Base-by-base conservation (phyloP, 2,797 vertebrate species). In the Pogoniulus pusillus region DNA sequence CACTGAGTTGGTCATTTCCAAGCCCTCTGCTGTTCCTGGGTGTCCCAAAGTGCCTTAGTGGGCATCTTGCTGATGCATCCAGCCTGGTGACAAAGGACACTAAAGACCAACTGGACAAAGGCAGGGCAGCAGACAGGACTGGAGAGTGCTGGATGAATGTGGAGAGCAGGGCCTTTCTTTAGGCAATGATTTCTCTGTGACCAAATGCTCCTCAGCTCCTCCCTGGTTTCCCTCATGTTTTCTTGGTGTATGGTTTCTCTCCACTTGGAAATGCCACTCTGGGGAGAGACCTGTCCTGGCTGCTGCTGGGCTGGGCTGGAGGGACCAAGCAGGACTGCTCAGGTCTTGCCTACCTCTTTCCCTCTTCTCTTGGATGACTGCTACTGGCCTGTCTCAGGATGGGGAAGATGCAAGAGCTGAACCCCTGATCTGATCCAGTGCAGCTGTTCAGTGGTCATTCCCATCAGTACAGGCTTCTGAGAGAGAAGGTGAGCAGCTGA, bases 341-440 rank as follows among this genome's bases (percentile, higher is more conserved):
- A 0, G 4, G 29, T 76, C 35, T 47, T 32, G 2, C 37, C 45
- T 58, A 5, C 39, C 45, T 60, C 35, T 14, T 16, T 32, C 12
- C 5, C 5, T 35, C 34, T 41, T 39, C 43, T 66, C 16, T 55
- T 0, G 0, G 53, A 3, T 12, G 64, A 14, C 9, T 1, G 2
- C 23, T 13, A 32, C 6, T 1, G 1, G 59, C 51, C 41, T 69
- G 29, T 14, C 45, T 41, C 58, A n/a, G 35, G 16, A n/a, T 7
- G 63, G 47, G 43, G 23, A 85, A 41, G 10, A 54, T 16, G 34
- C 9, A 6, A 7, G 29, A 77, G 26, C 3, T 16, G 47, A 59
- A 29, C 14, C 24, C 43, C 53, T 66, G n/a, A 35, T 72, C 37
- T 26, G 32, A 35, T 4, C 39, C 70, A 32, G 22, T 10, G 19